A percentile compares a stretch with the other conserved stretches of the same genome.
Conservation (phyloP, 53 echinoderm and acorn worm species). For the Holothuria scabra region DNA sequence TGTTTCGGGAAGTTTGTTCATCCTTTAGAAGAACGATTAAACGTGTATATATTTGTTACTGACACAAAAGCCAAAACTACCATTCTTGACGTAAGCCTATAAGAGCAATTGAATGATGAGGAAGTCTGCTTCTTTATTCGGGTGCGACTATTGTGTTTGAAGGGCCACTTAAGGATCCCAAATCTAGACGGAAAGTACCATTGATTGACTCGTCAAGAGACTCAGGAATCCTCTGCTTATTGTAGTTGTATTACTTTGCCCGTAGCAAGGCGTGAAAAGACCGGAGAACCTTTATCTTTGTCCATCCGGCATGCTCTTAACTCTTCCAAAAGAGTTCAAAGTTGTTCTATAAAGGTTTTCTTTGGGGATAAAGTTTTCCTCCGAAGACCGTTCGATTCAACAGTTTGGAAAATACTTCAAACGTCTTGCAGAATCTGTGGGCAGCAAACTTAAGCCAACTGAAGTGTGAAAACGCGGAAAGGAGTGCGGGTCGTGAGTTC, state of each 20-base stretch:
- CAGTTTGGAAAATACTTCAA: no score
- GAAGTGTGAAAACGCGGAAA: no score
- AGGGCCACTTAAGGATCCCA: constrained; percentile 19
- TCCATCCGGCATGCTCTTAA: no score
- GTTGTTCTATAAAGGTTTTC: no score
- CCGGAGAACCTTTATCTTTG: no score
- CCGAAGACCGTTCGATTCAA: no score
- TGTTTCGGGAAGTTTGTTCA: constrained; percentile 20
- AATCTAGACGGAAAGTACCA: constrained; percentile 21
- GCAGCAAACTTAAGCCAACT: no score
- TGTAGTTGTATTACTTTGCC: not conserved
- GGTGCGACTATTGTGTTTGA: constrained; percentile 19
- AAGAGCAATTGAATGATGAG: constrained; percentile 25
- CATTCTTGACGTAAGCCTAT: constrained; percentile 2
- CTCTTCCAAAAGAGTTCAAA: no score
- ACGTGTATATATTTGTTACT: constrained; percentile 42
- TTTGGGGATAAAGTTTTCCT: no score
- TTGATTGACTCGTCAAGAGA: constrained; percentile 12
- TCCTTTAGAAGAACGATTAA: constrained; percentile 31
- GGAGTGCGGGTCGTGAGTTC: no score
- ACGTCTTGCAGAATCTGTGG: no score
- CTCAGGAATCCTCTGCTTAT: no score
- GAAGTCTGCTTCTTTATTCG: constrained; percentile 7
- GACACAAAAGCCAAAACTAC: constrained; percentile 36
- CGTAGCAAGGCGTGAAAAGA: constrained; percentile 1